Evolutionary conservation across 2,797 vertebrate species (phyloP).

Genomic region (Monodelphis domestica): DNA sequence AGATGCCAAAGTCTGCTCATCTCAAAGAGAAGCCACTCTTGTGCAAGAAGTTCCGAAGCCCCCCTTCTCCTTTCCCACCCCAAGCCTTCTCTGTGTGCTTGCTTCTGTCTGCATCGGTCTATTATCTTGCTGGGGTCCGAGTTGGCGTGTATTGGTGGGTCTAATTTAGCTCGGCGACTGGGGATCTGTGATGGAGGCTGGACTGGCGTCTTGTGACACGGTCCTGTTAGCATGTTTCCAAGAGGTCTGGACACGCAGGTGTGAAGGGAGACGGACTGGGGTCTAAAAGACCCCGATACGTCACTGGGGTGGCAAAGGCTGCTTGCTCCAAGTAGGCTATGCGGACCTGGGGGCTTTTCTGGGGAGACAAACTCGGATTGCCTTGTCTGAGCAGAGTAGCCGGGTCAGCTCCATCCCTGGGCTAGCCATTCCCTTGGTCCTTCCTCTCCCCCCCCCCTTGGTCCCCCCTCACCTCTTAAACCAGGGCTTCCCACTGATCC

Average conservation of each 20-base stretch:
- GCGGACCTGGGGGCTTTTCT: conserved; percentile 13
- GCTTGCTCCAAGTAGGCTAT: conserved; percentile 8
- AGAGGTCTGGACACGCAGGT: not conserved
- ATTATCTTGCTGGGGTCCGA: conserved; percentile 39
- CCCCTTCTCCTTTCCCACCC: conserved; percentile 18
- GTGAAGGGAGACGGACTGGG: too few species aligned
- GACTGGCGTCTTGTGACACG: not conserved
- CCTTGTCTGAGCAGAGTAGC: not conserved
- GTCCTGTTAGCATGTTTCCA: not conserved
- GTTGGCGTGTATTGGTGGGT: conserved; percentile 39
- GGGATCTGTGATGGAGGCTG: not conserved
- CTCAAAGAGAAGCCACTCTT: conserved; percentile 17
- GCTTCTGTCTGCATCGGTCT: conserved; percentile 59
- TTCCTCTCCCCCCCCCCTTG: not conserved
- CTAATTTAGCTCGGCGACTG: too few species aligned
- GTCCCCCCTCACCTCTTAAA: conserved; percentile 45
- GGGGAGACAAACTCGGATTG: not conserved
- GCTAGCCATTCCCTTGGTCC: not conserved
- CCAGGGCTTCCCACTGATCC: conserved; percentile 59
- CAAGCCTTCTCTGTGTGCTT: conserved; percentile 66
- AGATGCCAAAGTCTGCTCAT: conserved; percentile 39
- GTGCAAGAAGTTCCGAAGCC: conserved; percentile 39
- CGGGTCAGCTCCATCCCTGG: not conserved
- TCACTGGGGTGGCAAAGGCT: conserved; percentile 22
- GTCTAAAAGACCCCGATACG: conserved; percentile 27